These are phyloP conservation scores for Netelia fuscicornis DNA, from an alignment of 2,888 invertebrate genomes.

Conservation along the genomic window DNA sequence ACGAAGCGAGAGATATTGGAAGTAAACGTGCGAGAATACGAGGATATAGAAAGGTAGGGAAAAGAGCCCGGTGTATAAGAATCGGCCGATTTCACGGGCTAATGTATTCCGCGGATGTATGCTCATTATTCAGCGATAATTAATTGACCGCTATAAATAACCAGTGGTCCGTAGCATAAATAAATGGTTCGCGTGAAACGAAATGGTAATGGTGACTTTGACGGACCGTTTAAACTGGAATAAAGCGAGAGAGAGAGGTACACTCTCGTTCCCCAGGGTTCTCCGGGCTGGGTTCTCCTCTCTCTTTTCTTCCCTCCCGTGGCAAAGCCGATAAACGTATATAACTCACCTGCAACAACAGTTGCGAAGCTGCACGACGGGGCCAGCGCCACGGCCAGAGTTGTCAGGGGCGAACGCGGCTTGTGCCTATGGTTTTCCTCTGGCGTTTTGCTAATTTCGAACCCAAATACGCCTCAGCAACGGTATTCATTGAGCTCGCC, in stretches of 20 bases:
- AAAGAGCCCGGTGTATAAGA: slow-evolving; percentile 74
- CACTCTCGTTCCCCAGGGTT: slow-evolving; percentile 74
- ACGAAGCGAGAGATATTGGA: slow-evolving; percentile 9
- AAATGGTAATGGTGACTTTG: slow-evolving; percentile 84
- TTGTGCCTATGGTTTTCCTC: slow-evolving; percentile 3
- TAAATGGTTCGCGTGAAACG: slow-evolving; percentile 83
- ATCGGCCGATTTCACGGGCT: slow-evolving; percentile 79
- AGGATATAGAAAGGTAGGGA: slow-evolving; percentile 46
- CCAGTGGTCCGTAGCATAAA: slow-evolving; percentile 80
- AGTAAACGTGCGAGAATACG: background rate
- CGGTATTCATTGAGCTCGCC: background rate
- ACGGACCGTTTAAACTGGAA: slow-evolving; percentile 84
- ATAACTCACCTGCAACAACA: slow-evolving; percentile 79
- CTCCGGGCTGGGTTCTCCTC: slow-evolving; percentile 50
- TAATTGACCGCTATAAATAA: slow-evolving; percentile 84
- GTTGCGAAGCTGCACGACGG: slow-evolving; percentile 32
- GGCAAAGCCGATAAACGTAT: slow-evolving; percentile 75
- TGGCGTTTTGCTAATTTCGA: background rate
- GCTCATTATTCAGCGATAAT: slow-evolving; percentile 84
- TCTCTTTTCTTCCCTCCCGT: slow-evolving; percentile 66
- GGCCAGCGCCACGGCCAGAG: slow-evolving; percentile 20
- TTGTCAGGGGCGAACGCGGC: slow-evolving; percentile 70
- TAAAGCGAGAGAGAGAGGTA: slow-evolving; percentile 77
- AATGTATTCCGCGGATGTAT: slow-evolving; percentile 81
- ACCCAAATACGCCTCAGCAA: background rate